Evolutionary conservation across 2,797 vertebrate species (phyloP), one percentile per base, ranked within the genome.

Genomic region (Girardinus metallicus): DNA sequence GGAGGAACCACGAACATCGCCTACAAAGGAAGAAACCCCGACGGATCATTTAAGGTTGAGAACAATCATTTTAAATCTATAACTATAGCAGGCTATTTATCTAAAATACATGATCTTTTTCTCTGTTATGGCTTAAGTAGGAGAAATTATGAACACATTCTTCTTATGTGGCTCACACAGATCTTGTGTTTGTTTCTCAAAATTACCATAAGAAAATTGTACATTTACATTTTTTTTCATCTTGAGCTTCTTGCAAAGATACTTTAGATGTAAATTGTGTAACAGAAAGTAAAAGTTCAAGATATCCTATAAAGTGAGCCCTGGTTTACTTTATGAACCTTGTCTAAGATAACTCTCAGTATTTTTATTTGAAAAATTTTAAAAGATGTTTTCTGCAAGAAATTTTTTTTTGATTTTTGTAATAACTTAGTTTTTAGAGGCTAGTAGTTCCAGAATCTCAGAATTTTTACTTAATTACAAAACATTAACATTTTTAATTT

Each of bases 1-100:
- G 77, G 77, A 4, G 77, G 70, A 29, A 73, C 23, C 12, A 2
- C 62, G 31, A 79, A 29, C 55, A n/a, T 62, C 43, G 60, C 10
- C 44, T 79, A 73, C 77, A 79, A 64, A 29, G 77, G 77, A 21
- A 73, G 41, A 29, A 79, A 79, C 34, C 70, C 53, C 1, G 71
- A 79, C 9, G 77, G 77, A 43, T 18, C 77, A 0, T 51, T 62
- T 16, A 62, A 51, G 29, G 77, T 66, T 49, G 2, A 57, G 6
- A 62, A 44, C 1, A 15, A 15, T 12, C 23, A 11, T 21, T 60
- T 36, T 34, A 23, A 31, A 51, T 51, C 23, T 68, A 68, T 23
- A 10, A 66, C 11, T 26, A 23, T 13, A 41, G 64, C 8, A 68
- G 8, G 36, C 1, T 5, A 5, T 68, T 39, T 36, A 21, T 21